A percentile compares a stretch with the other conserved stretches of the same genome.
phyloP scores from a whole-genome alignment of 2,113 vertebrate genomes.

The Limanda limanda region DNA sequence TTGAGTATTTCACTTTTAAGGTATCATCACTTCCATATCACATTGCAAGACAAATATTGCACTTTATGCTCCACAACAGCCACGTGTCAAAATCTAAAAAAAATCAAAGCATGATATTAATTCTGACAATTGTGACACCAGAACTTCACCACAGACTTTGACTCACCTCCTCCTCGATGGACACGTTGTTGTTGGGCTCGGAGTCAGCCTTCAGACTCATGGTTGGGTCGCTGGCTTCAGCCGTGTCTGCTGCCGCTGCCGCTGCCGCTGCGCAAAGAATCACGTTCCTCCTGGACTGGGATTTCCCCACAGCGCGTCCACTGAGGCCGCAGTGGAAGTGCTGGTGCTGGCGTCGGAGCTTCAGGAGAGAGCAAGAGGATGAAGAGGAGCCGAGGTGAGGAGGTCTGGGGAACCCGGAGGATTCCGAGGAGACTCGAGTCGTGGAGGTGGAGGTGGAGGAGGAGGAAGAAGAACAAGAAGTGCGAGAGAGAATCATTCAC shows the following conservation, averaged over 20 bases:
- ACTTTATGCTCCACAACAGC: too few species aligned
- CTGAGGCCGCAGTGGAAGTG: constrained; percentile 68
- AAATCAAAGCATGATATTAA: too few species aligned
- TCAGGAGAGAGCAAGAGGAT: too few species aligned
- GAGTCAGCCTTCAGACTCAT: constrained; percentile 83
- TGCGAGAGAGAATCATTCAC: constrained; percentile 77
- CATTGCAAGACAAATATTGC: too few species aligned
- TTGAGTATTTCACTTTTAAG: too few species aligned
- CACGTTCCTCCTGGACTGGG: constrained; percentile 53
- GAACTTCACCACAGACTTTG: too few species aligned
- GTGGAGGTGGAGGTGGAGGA: not conserved
- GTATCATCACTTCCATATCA: too few species aligned
- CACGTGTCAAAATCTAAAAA: too few species aligned
- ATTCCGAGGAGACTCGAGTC: constrained; percentile 48
- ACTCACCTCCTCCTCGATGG: constrained; percentile 83
- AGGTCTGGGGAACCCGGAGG: constrained; percentile 60
- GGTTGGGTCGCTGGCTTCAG: not conserved
- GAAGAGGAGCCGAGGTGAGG: constrained; percentile 76
- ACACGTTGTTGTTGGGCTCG: constrained; percentile 81
- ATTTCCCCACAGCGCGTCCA: constrained; percentile 73
- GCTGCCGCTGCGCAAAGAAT: constrained; percentile 55
- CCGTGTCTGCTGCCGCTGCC: constrained; percentile 29
- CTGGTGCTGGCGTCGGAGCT: constrained; percentile 69
- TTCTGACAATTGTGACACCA: too few species aligned
- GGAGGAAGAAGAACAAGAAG: too few species aligned